Evolutionary conservation across 2,797 vertebrate species (phyloP).

Genomic region (Schizopygopsis pylzovi): DNA sequence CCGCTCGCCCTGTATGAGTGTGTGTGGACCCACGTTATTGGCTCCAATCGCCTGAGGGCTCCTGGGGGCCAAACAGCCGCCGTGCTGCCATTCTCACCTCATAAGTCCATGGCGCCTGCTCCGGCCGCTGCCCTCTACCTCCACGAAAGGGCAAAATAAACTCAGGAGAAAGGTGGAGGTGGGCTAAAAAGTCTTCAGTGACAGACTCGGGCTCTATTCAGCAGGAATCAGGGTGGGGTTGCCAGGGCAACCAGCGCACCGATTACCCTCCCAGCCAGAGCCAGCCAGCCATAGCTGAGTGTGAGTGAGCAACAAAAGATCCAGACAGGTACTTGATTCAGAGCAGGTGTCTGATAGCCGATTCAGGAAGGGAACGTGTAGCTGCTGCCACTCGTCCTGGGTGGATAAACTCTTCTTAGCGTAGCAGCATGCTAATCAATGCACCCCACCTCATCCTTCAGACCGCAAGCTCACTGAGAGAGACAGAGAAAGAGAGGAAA

Average conservation of each 20-base stretch:
- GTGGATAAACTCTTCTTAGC: constrained; percentile 51
- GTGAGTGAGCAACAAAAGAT: constrained; percentile 31
- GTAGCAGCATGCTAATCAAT: constrained; percentile 67
- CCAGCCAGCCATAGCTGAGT: constrained; percentile 75
- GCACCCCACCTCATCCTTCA: constrained; percentile 69
- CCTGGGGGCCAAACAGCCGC: constrained; percentile 78
- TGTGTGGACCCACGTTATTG: constrained; percentile 79
- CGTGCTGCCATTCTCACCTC: constrained; percentile 87
- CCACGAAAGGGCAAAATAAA: constrained; percentile 36
- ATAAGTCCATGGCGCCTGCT: constrained; percentile 77
- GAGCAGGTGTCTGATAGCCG: constrained; percentile 52
- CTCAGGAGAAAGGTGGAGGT: constrained; percentile 24
- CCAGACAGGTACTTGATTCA: constrained; percentile 58
- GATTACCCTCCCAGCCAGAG: constrained; percentile 84
- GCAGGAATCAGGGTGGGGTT: constrained; percentile 41
- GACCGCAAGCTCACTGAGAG: constrained; percentile 53
- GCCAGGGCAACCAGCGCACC: constrained; percentile 50
- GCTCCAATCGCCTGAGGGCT: constrained; percentile 73
- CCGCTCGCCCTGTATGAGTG: constrained; percentile 65
- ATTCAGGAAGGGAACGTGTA: constrained; percentile 51
- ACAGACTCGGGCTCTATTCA: constrained; percentile 18
- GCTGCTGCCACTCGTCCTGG: constrained; percentile 48
- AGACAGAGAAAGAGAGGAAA: constrained; percentile 60
- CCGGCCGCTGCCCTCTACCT: constrained; percentile 59
- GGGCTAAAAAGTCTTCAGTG: constrained; percentile 38